Conservation (phyloP, 1,140 invertebrate species). For the Cheumatopsyche charites region DNA sequence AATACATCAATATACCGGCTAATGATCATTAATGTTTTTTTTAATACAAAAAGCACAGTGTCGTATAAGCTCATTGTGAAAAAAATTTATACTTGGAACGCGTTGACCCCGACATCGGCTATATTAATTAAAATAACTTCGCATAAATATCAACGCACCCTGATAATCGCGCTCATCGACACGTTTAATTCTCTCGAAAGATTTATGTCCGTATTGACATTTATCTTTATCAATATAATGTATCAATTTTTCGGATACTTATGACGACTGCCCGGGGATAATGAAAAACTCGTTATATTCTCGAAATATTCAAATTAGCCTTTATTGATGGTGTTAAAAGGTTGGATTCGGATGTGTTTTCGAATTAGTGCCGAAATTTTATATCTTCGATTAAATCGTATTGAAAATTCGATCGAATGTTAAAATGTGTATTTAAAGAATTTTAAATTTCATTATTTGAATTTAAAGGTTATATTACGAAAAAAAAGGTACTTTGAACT, state of each 20-base stretch:
- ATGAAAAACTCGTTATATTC: no score
- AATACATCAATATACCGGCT: conserved; percentile 8
- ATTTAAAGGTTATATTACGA: no score
- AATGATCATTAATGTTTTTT: conserved; percentile 25
- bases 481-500: no score
- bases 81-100: conserved; percentile 3
- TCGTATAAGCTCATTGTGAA: conserved; percentile 4
- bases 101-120: background rate
- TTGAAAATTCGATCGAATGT: no score
- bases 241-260: background rate
- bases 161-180: conserved; percentile 2
- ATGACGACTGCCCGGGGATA: no score
- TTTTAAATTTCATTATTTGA: no score
- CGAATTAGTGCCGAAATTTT: no score
- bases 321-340: no score
- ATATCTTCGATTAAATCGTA: no score
- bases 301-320: no score
- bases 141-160: conserved; percentile 2
- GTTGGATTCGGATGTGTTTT: no score
- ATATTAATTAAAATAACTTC: conserved; percentile 23
- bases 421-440: no score
- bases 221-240: conserved; percentile 11
- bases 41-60: conserved; percentile 9
- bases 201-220: conserved; percentile 12
- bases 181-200: background rate